A percentile compares a stretch with the other conserved stretches of the same genome.
phyloP scores from a whole-genome alignment of 1,140 invertebrate genomes.

The Polypedilum pembai region DNA sequence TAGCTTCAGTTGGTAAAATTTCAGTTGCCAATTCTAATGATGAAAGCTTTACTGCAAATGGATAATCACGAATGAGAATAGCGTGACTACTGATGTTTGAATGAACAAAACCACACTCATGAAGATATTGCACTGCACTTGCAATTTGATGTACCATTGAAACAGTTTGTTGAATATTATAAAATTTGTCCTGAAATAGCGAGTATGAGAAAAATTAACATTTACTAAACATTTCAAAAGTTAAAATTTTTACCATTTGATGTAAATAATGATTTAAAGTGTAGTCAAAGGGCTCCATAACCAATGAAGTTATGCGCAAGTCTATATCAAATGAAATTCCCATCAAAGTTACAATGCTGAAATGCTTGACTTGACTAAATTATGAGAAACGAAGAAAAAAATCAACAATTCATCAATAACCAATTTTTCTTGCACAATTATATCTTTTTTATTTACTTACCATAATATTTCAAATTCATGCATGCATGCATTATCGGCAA shows the following conservation, averaged over 20 bases:
- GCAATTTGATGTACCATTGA: conserved; percentile 26
- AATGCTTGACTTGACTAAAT: conserved; percentile 29
- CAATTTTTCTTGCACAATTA: not conserved
- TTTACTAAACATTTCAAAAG: not conserved
- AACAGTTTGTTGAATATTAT: not conserved
- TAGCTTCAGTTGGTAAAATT: conserved; percentile 15
- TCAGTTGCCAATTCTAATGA: conserved; percentile 30
- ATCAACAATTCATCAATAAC: not conserved
- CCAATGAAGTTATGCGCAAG: not conserved
- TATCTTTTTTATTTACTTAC: conserved; percentile 26
- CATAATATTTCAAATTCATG: conserved; percentile 29
- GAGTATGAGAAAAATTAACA: not conserved
- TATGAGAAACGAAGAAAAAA: not conserved
- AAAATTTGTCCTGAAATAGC: conserved; percentile 1
- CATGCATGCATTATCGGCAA: not conserved
- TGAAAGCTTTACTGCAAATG: conserved; percentile 29
- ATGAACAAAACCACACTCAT: conserved; percentile 30
- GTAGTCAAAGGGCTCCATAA: conserved; percentile 29
- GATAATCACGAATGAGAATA: conserved; percentile 28
- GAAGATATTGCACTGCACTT: conserved; percentile 28
- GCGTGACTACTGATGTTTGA: conserved; percentile 30
- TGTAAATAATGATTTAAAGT: conserved; percentile 27
- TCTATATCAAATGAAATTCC: conserved; percentile 18
- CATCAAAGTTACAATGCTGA: conserved; percentile 29
- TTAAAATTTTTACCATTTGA: not conserved